Percentiles rank a stretch among this genome's conserved stretches.
phyloP scores from a whole-genome alignment of 1,140 invertebrate species.

The Chymomyza costata region DNA sequence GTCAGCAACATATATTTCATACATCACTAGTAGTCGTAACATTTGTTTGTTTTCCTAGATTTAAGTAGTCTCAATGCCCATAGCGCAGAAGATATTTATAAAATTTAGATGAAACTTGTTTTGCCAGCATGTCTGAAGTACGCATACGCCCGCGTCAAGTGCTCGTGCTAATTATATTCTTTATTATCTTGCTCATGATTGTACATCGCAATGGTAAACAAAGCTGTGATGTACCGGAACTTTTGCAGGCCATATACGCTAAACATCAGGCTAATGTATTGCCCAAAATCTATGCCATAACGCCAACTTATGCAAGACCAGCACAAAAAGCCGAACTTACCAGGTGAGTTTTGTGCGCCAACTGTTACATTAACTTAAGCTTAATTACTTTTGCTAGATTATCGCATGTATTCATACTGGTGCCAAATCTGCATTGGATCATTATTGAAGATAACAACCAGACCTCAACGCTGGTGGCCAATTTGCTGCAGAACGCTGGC shows the following conservation, averaged over 20 bases:
- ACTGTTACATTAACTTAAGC: background rate
- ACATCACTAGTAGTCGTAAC: too few relatives aligned
- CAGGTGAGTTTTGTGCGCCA: conserved; percentile 76
- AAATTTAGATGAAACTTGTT: conserved; percentile 8
- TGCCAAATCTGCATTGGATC: conserved; percentile 97
- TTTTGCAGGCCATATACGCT: conserved; percentile 72
- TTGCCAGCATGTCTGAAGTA: conserved; percentile 58
- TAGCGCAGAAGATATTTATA: too few relatives aligned
- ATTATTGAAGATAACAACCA: conserved; percentile 90
- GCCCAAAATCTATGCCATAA: conserved; percentile 90
- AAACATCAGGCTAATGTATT: conserved; percentile 68
- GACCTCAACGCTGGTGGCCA: conserved; percentile 86
- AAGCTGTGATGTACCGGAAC: conserved; percentile 58
- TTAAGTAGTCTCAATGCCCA: too few relatives aligned
- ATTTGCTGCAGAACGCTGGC: conserved; percentile 84
- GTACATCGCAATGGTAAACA: conserved; percentile 63
- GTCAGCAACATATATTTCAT: too few relatives aligned
- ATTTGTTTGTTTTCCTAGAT: too few relatives aligned
- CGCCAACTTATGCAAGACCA: conserved; percentile 91
- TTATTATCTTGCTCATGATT: conserved; percentile 58
- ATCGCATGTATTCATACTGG: conserved; percentile 90
- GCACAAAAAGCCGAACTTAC: conserved; percentile 97
- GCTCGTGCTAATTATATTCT: conserved; percentile 61
- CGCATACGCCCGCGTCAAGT: conserved; percentile 69
- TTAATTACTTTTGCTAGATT: conserved; percentile 80